These are phyloP conservation scores for Argyra leucocephala DNA, from an alignment of 2,888 invertebrate species.

Conservation along the genomic window DNA sequence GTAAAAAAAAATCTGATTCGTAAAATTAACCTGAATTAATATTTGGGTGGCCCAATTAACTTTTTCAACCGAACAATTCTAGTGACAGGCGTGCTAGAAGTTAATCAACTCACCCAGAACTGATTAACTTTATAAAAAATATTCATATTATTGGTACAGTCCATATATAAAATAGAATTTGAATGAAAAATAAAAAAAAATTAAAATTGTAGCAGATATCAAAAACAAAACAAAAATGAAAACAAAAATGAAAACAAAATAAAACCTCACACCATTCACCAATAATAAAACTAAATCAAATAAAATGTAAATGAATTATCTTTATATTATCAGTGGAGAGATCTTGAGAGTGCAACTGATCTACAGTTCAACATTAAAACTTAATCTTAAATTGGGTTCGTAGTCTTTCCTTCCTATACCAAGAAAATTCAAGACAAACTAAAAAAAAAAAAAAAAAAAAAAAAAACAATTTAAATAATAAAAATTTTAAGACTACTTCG, in stretches of 20 bases:
- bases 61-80: neutral
- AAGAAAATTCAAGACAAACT: too few species aligned
- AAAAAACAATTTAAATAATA: too few species aligned
- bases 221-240: too few species aligned
- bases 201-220: too few species aligned
- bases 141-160: neutral
- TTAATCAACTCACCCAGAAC: neutral
- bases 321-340: neutral
- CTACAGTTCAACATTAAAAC: neutral
- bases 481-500: too few species aligned
- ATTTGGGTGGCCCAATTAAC: conserved; percentile 6
- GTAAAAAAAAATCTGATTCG: neutral
- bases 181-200: too few species aligned
- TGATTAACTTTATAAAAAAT: neutral
- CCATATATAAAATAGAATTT: too few species aligned
- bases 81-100: neutral
- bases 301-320: neutral
- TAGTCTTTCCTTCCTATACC: too few species aligned
- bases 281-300: neutral
- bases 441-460: too few species aligned
- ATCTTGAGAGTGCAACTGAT: neutral
- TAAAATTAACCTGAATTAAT: conserved; percentile 1
- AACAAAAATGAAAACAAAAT: too few species aligned
- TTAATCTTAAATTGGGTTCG: neutral
- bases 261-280: too few species aligned